These are phyloP conservation scores for Aphis gossypii DNA, from an alignment of 1,140 invertebrate species.

Conservation along the genomic window DNA sequence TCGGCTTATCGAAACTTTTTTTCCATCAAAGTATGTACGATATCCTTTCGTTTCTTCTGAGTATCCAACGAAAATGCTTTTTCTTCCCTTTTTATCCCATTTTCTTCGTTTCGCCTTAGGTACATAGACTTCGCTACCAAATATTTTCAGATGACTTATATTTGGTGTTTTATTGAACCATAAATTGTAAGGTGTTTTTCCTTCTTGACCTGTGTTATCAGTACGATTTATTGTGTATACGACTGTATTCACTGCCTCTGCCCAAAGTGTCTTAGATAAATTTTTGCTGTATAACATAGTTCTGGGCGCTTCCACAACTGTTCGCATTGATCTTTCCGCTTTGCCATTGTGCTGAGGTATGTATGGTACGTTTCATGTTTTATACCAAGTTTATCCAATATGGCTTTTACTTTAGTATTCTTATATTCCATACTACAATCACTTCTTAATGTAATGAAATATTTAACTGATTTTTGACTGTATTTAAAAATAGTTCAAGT, in stretches of 20 bases:
- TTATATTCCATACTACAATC: conserved; percentile 16
- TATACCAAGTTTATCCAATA: too few relatives aligned
- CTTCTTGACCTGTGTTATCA: conserved; percentile 46
- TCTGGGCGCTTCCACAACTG: conserved; percentile 62
- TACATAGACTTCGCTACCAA: conserved; percentile 63
- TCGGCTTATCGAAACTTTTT: conserved; percentile 59
- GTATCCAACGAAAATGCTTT: conserved; percentile 63
- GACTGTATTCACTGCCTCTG: conserved; percentile 62
- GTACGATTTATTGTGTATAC: conserved; percentile 62
- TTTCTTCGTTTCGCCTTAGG: conserved; percentile 61
- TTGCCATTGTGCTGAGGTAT: too few relatives aligned
- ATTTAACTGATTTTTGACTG: too few relatives aligned
- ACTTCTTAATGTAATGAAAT: too few relatives aligned
- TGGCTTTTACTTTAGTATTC: background rate
- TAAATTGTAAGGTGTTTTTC: too few relatives aligned
- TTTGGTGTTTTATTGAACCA: conserved; percentile 57
- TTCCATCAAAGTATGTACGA: conserved; percentile 59
- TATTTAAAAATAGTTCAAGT: too few relatives aligned
- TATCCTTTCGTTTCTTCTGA: conserved; percentile 63
- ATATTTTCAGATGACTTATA: conserved; percentile 63
- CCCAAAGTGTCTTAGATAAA: conserved; percentile 53
- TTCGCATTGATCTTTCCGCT: conserved; percentile 64
- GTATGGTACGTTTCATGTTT: too few relatives aligned
- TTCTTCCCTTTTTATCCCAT: conserved; percentile 62
- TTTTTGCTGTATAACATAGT: conserved; percentile 62